These are phyloP conservation scores for Acanthisitta chloris DNA, from an alignment of 2,113 vertebrate genomes.

Conservation along the genomic window DNA sequence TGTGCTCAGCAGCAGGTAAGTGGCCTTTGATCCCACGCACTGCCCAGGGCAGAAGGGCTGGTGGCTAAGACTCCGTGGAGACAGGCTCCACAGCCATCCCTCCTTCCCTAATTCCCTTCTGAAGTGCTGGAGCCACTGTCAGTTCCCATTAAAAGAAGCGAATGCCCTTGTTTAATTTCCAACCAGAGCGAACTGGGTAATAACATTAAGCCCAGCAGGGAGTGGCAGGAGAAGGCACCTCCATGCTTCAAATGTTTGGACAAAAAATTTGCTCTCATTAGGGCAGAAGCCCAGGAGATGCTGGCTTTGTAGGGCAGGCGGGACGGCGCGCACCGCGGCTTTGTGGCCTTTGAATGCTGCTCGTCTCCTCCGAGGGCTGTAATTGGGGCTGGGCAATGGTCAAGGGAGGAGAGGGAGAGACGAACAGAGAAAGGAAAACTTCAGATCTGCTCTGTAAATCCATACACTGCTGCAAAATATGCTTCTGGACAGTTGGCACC, in stretches of 20 bases:
- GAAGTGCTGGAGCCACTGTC: constrained; percentile 78
- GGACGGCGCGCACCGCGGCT: background rate
- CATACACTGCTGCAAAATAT: accelerated
- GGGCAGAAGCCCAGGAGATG: constrained; percentile 22
- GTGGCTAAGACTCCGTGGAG: background rate
- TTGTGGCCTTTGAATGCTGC: background rate
- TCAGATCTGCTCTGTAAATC: background rate
- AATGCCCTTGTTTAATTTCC: background rate
- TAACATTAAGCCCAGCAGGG: constrained; percentile 34
- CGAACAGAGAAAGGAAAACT: background rate
- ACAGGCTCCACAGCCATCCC: background rate
- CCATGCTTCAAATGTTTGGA: constrained; percentile 49
- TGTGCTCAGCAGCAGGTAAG: constrained; percentile 31
- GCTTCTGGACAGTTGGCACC: background rate
- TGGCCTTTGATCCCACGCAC: constrained; percentile 14
- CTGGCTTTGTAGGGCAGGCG: background rate
- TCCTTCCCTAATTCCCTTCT: constrained; percentile 61
- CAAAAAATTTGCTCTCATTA: constrained; percentile 65
- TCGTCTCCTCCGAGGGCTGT: background rate
- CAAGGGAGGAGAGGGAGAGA: background rate
- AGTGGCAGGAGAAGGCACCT: constrained; percentile 29
- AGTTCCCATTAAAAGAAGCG: constrained; percentile 68
- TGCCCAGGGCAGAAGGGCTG: background rate
- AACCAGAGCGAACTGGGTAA: constrained; percentile 41
- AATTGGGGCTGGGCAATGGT: background rate